A percentile compares a stretch with the other conserved stretches of the same genome.
Conservation (phyloP, 2,797 vertebrate species). For the Molothrus aeneus region DNA sequence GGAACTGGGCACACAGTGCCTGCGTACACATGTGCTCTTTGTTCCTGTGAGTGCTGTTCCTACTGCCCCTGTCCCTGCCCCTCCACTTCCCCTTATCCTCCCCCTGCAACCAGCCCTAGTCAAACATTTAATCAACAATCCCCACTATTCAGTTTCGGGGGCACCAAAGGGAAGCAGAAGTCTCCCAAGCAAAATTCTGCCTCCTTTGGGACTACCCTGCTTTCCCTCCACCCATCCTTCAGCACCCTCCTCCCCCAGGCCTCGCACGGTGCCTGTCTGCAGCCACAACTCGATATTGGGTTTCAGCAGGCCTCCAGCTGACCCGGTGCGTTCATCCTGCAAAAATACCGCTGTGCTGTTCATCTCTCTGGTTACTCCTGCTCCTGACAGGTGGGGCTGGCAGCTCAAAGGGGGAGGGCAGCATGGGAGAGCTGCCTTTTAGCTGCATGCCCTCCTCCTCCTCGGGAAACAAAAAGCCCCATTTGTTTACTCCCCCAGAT, state of each 20-base stretch:
- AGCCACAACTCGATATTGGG: slow-evolving; percentile 8
- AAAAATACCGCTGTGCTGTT: slow-evolving; percentile 47
- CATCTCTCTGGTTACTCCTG: slow-evolving; percentile 62
- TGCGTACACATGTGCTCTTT: not conserved
- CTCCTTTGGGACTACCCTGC: not conserved
- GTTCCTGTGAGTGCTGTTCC: not conserved
- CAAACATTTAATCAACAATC: not conserved
- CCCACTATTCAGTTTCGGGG: slow-evolving; percentile 7
- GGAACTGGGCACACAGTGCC: not conserved
- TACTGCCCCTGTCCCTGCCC: not conserved
- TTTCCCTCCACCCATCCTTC: slow-evolving; percentile 25
- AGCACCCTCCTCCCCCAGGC: slow-evolving; percentile 28
- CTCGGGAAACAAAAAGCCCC: not conserved
- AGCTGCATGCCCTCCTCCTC: not conserved
- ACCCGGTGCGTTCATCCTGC: slow-evolving; percentile 46
- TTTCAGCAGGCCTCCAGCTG: slow-evolving; percentile 64
- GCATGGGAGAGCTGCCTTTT: not conserved
- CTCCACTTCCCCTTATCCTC: not conserved
- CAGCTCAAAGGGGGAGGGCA: slow-evolving; percentile 45
- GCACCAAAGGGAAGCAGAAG: slow-evolving; percentile 19
- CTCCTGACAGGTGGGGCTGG: slow-evolving; percentile 49
- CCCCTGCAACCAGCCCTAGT: not conserved
- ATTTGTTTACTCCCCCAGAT: not conserved
- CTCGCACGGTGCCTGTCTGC: not conserved
- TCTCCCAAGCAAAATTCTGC: not conserved